A percentile compares a stretch with the other conserved stretches of the same genome.
These are phyloP conservation scores for Diploscapter pachys DNA, from an alignment of 1,140 invertebrate species.

Conservation along the genomic window DNA sequence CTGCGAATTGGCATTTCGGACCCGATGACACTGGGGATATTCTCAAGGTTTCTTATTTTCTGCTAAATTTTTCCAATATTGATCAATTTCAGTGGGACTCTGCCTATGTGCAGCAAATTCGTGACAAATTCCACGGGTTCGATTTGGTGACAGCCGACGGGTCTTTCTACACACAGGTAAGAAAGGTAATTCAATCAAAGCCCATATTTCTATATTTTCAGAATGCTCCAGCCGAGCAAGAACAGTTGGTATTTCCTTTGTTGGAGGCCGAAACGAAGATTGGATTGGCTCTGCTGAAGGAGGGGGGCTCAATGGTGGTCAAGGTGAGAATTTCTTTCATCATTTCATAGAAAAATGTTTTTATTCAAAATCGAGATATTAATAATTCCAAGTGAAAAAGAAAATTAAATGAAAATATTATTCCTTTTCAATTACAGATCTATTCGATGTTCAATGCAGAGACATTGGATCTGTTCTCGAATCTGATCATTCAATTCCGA, in stretches of 20 bases:
- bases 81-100: slow-evolving; percentile 5
- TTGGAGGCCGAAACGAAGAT: slow-evolving; percentile 12
- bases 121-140: slow-evolving; percentile 16
- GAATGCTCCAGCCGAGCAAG: slow-evolving; percentile 34
- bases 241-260: slow-evolving; percentile 12
- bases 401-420: background rate
- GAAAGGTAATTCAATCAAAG: too few relatives aligned
- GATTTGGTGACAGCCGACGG: slow-evolving; percentile 49
- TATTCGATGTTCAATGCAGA: background rate
- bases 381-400: background rate
- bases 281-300: slow-evolving; percentile 19
- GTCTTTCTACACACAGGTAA: slow-evolving; percentile 44
- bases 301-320: slow-evolving; percentile 39
- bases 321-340: slow-evolving; percentile 33
- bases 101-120: slow-evolving; percentile 16
- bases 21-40: slow-evolving; percentile 31
- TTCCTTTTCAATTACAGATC: background rate
- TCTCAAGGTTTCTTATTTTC: slow-evolving; percentile 3
- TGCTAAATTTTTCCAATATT: slow-evolving; percentile 15
- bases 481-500: background rate
- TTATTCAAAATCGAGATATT: too few relatives aligned
- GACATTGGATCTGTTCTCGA: background rate
- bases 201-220: slow-evolving; percentile 21
- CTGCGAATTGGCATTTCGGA: slow-evolving; percentile 34
- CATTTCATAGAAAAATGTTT: too few relatives aligned